phyloP scores from a whole-genome alignment of 2,113 vertebrate species.

The Martes martes region DNA sequence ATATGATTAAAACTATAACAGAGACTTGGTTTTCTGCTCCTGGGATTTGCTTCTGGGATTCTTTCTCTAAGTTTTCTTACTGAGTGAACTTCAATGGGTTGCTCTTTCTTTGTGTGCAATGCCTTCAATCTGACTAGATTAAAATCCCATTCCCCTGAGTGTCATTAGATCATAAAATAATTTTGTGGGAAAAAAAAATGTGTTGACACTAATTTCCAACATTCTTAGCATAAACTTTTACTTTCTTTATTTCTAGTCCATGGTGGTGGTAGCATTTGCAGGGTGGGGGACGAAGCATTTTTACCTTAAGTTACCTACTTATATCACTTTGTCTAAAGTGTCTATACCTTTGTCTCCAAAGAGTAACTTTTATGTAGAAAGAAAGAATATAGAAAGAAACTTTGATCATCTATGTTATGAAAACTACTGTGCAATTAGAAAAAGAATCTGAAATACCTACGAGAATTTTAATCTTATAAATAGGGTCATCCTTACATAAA shows the following conservation, averaged over 20 bases:
- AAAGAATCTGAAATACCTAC: background rate
- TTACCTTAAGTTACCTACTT: background rate
- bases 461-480: background rate
- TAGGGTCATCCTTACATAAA: background rate
- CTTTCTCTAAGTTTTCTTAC: background rate
- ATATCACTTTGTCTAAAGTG: background rate
- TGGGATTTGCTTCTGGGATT: background rate
- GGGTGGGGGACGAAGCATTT: accelerated
- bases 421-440: background rate
- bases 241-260: background rate
- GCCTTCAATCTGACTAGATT: background rate
- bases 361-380: background rate
- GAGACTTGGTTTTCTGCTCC: background rate
- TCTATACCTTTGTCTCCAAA: background rate
- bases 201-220: background rate
- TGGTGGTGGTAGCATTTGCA: background rate
- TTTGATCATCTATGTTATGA: background rate
- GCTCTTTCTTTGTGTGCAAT: background rate
- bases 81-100: background rate
- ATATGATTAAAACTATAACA: background rate
- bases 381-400: background rate
- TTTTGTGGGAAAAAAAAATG: background rate
- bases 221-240: background rate
- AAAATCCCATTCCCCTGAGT: background rate
- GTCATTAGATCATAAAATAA: slow-evolving; percentile 16